These are phyloP conservation scores for Euplagia quadripunctaria DNA, from an alignment of 2,888 invertebrate genomes.

Conservation along the genomic window DNA sequence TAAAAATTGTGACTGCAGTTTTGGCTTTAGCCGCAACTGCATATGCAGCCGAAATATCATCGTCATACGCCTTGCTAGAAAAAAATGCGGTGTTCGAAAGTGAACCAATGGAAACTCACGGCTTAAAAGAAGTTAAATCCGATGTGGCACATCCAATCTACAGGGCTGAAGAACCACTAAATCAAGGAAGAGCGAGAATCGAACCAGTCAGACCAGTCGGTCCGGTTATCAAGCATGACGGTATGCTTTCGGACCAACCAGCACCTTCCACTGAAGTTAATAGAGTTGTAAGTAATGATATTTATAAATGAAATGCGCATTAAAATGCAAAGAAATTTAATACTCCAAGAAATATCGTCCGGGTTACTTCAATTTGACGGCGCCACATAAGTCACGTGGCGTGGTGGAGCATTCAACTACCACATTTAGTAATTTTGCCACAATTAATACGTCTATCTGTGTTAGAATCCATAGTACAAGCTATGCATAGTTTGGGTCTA, in stretches of 20 bases:
- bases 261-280: constrained; percentile 65
- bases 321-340: too few species aligned
- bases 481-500: too few species aligned
- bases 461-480: too few species aligned
- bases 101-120: constrained; percentile 61
- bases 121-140: constrained; percentile 56
- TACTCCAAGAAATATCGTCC: too few species aligned
- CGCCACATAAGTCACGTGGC: too few species aligned
- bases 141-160: constrained; percentile 73
- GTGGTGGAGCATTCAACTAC: too few species aligned
- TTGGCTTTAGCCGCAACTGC: constrained; percentile 57
- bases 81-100: constrained; percentile 66
- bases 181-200: constrained; percentile 70
- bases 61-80: constrained; percentile 61
- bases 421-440: too few species aligned
- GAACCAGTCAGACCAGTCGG: constrained; percentile 70
- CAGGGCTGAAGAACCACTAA: constrained; percentile 62
- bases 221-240: constrained; percentile 71
- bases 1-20: constrained; percentile 54
- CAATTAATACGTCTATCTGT: too few species aligned
- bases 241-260: constrained; percentile 79
- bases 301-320: neutral
- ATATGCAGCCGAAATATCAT: constrained; percentile 70
- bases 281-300: constrained; percentile 69
- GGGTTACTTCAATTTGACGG: too few species aligned